Base-by-base conservation (phyloP, 92 coral and sea anemone species). In the Palythoa grandis region DNA sequence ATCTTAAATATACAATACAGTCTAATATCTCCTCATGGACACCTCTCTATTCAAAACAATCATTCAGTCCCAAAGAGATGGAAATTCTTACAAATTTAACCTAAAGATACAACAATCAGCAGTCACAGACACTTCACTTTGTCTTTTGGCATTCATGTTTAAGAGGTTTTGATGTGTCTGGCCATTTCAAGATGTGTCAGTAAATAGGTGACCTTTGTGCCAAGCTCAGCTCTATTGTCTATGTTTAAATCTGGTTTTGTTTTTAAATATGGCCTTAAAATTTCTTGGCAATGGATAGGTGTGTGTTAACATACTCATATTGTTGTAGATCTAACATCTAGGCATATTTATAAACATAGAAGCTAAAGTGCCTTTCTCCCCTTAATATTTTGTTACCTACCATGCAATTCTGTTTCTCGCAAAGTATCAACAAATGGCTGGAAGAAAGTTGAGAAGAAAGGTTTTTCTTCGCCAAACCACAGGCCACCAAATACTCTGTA, bases 401-500 rank as follows among this genome's bases (percentile, higher is more conserved):
- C 72, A 20, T 67, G 9, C 11, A 24, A 3, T 67, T 67, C 72
- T 67, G 35, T 24, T 67, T n/a, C 72, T 24, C 38, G 72, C 38
- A 67, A 20, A 20, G 72, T 20, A 67, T 20, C 11, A 67, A 67
- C 38, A 24, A 67, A 67, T 67, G 72, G 72, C 14, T 24, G 29
- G 72, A 67, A 67, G 38, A 20, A 67, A 20, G 72, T 67, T 20
- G 72, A 67, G 12, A 67, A 67, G 72, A 67, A 67, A 13, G 65
- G 65, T 19, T 57, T 57, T 3, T 57, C 65, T 57, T 57, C 65
- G 0, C 65, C n/a, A 19, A 67, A 67, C 72, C 72, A 67, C 72
- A 67, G 38, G 35, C 72, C 72, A 67, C 35, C 72, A 67, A 67
- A 67, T 5, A 67, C 12, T 67, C 72, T 67, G 72, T 67, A 67